Conservation (phyloP, 2,113 vertebrate genomes). For the Dipodomys merriami region DNA sequence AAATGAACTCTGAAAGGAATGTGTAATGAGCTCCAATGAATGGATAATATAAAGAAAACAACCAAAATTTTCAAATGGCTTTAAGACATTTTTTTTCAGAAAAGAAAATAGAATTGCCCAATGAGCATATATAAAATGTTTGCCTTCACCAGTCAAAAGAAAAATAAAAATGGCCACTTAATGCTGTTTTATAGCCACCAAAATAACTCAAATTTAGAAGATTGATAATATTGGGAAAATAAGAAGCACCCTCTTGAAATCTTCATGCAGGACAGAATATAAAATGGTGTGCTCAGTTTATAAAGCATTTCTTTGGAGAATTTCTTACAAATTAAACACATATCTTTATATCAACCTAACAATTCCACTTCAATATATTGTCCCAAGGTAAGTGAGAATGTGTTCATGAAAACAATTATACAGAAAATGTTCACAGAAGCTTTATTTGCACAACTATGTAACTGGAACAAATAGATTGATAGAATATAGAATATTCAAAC, state of each 20-base stretch:
- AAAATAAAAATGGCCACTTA: background rate
- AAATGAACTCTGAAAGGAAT: background rate
- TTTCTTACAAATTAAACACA: conserved; percentile 2
- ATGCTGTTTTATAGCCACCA: background rate
- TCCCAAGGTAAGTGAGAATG: background rate
- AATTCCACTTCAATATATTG: conserved; percentile 7
- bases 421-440: background rate
- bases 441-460: background rate
- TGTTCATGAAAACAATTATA: background rate
- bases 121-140: background rate
- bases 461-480: background rate
- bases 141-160: background rate
- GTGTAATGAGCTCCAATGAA: background rate
- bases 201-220: background rate
- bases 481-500: background rate
- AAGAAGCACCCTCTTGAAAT: background rate
- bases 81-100: conserved; percentile 8
- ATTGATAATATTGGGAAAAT: background rate
- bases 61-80: background rate
- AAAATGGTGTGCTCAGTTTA: background rate
- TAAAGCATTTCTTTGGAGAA: background rate
- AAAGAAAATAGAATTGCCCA: background rate
- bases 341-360: background rate
- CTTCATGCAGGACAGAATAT: too few species aligned
- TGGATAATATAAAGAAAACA: background rate